Base-by-base conservation (phyloP, 1,140 invertebrate species). In the Pseudomyrmex flavicornis region DNA sequence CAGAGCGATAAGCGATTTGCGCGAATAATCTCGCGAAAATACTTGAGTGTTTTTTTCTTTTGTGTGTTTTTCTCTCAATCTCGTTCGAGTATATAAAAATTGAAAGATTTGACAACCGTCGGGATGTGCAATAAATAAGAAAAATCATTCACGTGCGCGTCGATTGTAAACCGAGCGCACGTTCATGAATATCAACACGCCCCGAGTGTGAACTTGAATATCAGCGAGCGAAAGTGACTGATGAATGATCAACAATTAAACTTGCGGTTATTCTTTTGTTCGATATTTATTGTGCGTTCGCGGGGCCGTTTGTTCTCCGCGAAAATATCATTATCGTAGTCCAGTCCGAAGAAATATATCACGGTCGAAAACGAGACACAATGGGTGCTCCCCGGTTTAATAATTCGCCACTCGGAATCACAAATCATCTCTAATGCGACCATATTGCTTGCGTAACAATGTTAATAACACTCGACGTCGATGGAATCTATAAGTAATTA, bases 391-490 rank as follows among this genome's bases (percentile, higher is more conserved):
- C 76, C 70, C 35, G 35, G 70, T 79, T 79, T 70, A 79, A 79
- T 79, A 79, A 79, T 79, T 79, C 5, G 35, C 76, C 65, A 26
- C 65, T 70, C 52, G 35, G 15, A 69, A 79, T 70, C 52, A 70
- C 65, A 20, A 70, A 70, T 70, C 65, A 65, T 50, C 52, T 52
- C 61, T 79, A 79, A 79, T 79, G 15, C 52, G 35, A 79, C 65
- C 50, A 13, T 79, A 59, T 56, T 70, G 76, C 65, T 79, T 79
- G 65, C 65, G 65, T 69, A 79, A 79, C 63, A 79, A 69, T 20
- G 44, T 79, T 79, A 69, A 79, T 79, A 79, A 79, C 65, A 79
- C 76, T 79, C 76, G 15, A 79, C 76, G 76, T 48, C 65, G 54
- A 79, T 79, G 65, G 76, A 79, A 79, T 79, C 65, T 79, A 70